Conservation (phyloP, 2,113 vertebrate species). For the Athene cunicularia region DNA sequence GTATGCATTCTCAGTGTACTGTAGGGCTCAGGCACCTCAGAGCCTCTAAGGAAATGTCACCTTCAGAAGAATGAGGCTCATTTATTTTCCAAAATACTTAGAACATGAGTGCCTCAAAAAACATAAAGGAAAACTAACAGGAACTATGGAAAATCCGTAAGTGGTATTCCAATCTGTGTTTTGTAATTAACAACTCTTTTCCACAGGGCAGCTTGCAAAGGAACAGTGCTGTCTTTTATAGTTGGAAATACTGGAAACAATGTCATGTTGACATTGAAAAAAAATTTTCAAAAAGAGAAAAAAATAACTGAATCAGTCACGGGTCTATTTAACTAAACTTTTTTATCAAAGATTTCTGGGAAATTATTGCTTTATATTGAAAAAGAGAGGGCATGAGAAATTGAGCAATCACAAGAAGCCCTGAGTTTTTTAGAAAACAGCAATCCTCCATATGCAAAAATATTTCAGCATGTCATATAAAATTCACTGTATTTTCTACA, state of each 20-base stretch:
- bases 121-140: not conserved
- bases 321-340: not conserved
- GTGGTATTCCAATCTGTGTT: not conserved
- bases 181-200: not conserved
- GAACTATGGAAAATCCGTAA: not conserved
- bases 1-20: fast-evolving
- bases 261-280: not conserved
- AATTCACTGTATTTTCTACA: not conserved
- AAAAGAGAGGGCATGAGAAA: not conserved
- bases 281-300: not conserved
- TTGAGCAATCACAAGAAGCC: not conserved
- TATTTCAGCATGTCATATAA: not conserved
- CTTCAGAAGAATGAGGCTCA: not conserved
- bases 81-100: not conserved
- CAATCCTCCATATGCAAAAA: not conserved
- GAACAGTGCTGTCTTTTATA: not conserved
- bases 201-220: not conserved
- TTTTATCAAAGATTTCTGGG: not conserved
- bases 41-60: not conserved
- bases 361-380: not conserved
- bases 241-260: not conserved
- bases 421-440: not conserved
- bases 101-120: not conserved
- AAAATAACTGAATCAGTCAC: not conserved
- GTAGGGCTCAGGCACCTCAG: not conserved